Conservation (phyloP, 2,113 vertebrate species). For the Tragelaphus scriptus region DNA sequence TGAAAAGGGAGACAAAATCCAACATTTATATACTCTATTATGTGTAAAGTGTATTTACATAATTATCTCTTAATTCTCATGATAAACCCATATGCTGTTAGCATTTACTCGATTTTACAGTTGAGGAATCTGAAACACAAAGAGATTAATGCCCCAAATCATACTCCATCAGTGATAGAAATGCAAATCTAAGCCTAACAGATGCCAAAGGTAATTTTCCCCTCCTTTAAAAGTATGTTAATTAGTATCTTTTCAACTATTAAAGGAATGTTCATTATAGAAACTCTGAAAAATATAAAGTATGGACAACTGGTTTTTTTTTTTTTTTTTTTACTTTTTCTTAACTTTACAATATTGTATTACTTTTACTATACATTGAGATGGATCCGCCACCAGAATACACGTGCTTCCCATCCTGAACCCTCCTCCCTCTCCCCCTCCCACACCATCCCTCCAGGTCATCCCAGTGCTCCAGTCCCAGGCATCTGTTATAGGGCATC, state of each 20-base stretch:
- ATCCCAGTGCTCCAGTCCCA: no score
- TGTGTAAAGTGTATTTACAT: conserved; percentile 14
- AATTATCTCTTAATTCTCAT: conserved; percentile 57
- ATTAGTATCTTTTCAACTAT: conserved; percentile 40
- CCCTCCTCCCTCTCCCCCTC: no score
- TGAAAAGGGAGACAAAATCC: conserved; percentile 14
- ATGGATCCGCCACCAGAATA: no score
- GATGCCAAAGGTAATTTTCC: conserved; percentile 20
- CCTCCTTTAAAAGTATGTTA: neutral
- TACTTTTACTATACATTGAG: no score
- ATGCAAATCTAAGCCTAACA: conserved; percentile 34
- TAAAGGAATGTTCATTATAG: neutral
- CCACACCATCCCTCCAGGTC: no score
- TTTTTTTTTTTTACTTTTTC: no score
- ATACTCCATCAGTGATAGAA: conserved; percentile 4
- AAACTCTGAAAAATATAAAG: neutral
- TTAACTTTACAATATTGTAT: no score
- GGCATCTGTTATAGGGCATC: no score
- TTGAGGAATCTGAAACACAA: conserved; percentile 27
- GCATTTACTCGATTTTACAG: conserved; percentile 42
- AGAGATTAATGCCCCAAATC: conserved; percentile 31
- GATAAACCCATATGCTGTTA: conserved; percentile 41
- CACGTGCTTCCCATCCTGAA: no score
- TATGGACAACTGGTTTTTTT: neutral
- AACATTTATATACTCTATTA: neutral